Conservation (phyloP, 2,888 invertebrate genomes). For the Eumerus sabulonum region DNA sequence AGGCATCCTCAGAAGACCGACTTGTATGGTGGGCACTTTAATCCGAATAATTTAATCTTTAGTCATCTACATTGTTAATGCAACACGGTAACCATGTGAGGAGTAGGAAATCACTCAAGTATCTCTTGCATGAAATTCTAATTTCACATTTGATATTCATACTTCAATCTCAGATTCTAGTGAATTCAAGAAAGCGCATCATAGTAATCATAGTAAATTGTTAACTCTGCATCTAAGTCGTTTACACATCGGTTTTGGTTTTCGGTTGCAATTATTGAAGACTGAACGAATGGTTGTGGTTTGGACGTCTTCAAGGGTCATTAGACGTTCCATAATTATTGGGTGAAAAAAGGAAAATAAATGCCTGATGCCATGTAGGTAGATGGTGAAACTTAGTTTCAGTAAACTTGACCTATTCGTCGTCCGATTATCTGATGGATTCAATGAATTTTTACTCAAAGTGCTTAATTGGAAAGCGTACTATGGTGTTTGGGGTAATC, state of each 20-base stretch:
- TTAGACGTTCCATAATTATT: slow-evolving; percentile 36
- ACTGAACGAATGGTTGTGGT: slow-evolving; percentile 58
- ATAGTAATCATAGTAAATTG: slow-evolving; percentile 25
- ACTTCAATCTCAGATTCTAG: slow-evolving; percentile 48
- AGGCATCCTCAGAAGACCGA: neutral
- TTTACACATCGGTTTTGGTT: slow-evolving; percentile 31
- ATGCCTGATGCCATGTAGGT: too few relatives aligned
- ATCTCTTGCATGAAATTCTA: slow-evolving; percentile 56
- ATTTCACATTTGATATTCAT: slow-evolving; percentile 66
- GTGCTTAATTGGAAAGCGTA: too few relatives aligned
- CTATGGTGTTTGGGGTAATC: too few relatives aligned
- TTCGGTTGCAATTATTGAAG: slow-evolving; percentile 54
- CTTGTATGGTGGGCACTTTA: slow-evolving; percentile 21
- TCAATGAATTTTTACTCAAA: too few relatives aligned
- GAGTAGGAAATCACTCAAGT: slow-evolving; percentile 26
- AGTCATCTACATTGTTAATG: slow-evolving; percentile 53
- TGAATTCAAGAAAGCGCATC: slow-evolving; percentile 54
- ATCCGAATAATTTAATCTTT: slow-evolving; percentile 55
- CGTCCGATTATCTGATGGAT: too few relatives aligned
- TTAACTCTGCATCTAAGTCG: slow-evolving; percentile 24
- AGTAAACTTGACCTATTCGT: too few relatives aligned
- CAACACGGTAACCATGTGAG: slow-evolving; percentile 5
- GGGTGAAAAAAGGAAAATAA: too few relatives aligned
- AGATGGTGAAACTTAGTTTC: too few relatives aligned
- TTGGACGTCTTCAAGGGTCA: slow-evolving; percentile 56